These are phyloP conservation scores for Pararge aegeria DNA, from an alignment of 1,140 invertebrate species.

Conservation along the genomic window DNA sequence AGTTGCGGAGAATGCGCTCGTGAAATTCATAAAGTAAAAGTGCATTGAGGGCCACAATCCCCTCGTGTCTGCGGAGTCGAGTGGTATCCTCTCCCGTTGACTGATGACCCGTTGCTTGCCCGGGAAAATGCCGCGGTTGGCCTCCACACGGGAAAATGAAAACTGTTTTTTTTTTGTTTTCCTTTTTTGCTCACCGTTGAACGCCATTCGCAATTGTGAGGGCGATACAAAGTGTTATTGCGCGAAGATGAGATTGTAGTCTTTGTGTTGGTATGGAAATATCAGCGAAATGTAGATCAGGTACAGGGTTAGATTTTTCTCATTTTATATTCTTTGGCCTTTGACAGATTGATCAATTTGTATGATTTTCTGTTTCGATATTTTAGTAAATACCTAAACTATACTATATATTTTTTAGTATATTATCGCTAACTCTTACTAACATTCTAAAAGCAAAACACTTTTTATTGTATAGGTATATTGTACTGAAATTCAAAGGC, in stretches of 20 bases:
- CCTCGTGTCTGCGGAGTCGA: slow-evolving; percentile 55
- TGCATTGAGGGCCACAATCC: slow-evolving; percentile 62
- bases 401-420: too few relatives aligned
- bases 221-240: slow-evolving; percentile 9
- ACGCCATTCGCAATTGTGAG: slow-evolving; percentile 9
- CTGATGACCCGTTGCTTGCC: slow-evolving; percentile 58
- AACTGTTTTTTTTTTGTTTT: slow-evolving; percentile 25
- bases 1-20: background rate
- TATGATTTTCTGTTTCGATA: too few relatives aligned
- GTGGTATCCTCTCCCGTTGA: slow-evolving; percentile 64
- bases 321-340: too few relatives aligned
- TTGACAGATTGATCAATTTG: too few relatives aligned
- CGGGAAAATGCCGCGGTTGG: slow-evolving; percentile 47
- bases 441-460: too few relatives aligned
- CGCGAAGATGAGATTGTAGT: slow-evolving; percentile 5
- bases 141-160: slow-evolving; percentile 31
- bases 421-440: too few relatives aligned
- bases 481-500: too few relatives aligned
- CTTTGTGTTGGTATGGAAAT: background rate
- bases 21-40: slow-evolving; percentile 68
- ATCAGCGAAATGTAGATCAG: background rate
- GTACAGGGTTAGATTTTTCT: too few relatives aligned
- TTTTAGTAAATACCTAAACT: too few relatives aligned
- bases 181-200: slow-evolving; percentile 13
- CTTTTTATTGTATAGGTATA: too few relatives aligned